These are phyloP conservation scores for Pinna nobilis DNA, from an alignment of 1,140 invertebrate species.

Conservation along the genomic window DNA sequence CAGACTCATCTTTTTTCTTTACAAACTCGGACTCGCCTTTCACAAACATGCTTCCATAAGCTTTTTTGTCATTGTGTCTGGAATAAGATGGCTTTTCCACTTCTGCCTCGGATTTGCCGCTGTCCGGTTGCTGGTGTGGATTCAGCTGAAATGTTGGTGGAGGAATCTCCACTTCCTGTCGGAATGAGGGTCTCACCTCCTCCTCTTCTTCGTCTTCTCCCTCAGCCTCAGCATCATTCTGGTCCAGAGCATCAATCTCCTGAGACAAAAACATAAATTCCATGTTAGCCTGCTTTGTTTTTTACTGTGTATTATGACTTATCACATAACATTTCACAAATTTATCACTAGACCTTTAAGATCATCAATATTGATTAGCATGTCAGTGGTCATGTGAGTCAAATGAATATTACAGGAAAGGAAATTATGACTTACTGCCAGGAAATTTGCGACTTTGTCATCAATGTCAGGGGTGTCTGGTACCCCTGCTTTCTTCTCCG, in stretches of 20 bases:
- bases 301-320: not conserved
- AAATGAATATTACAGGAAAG: not conserved
- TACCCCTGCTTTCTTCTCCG: not conserved
- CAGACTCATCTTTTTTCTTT: constrained; percentile 32
- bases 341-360: not conserved
- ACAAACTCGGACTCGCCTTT: constrained; percentile 65
- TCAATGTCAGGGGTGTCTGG: constrained; percentile 43
- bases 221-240: no score
- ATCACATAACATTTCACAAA: not conserved
- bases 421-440: constrained; percentile 52
- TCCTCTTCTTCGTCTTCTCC: constrained; percentile 19
- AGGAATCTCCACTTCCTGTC: constrained; percentile 22
- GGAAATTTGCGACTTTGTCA: constrained; percentile 53
- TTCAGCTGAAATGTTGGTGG: constrained; percentile 34
- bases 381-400: not conserved
- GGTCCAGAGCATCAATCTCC: constrained; percentile 53
- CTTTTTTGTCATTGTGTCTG: constrained; percentile 2
- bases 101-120: not conserved
- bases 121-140: constrained; percentile 8
- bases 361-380: not conserved
- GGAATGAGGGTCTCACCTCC: constrained; percentile 27
- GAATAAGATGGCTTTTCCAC: constrained; percentile 7
- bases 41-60: constrained; percentile 66
- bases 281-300: not conserved
- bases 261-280: constrained; percentile 6